phyloP scores from a whole-genome alignment of 2,797 vertebrate species.

The Crocodylus rhombifer region DNA sequence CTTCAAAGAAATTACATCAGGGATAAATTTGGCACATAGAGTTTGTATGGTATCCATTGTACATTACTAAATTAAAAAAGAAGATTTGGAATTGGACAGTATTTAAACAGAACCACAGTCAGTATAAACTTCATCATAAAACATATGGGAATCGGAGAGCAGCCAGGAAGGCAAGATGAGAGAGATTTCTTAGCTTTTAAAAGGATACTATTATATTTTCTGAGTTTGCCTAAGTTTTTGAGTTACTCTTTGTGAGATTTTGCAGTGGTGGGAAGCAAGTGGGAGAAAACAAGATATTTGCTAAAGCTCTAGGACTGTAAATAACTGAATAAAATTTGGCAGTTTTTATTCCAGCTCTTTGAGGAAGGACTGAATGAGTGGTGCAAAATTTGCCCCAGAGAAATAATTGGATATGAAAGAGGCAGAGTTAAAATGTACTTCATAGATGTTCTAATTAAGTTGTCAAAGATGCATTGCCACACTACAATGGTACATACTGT shows the following conservation, averaged over 20 bases:
- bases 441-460: slow-evolving; percentile 2
- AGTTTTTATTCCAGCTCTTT: neutral
- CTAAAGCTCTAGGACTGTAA: slow-evolving; percentile 15
- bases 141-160: neutral
- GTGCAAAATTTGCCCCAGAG: slow-evolving; percentile 12
- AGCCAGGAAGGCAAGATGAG: neutral
- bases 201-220: slow-evolving; percentile 11
- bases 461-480: slow-evolving; percentile 7
- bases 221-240: slow-evolving; percentile 7
- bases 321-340: neutral
- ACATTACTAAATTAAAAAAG: slow-evolving; percentile 6
- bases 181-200: neutral
- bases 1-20: neutral
- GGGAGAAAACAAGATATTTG: neutral
- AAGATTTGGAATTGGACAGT: neutral
- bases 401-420: neutral
- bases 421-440: neutral
- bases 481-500: slow-evolving; percentile 23
- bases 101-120: slow-evolving; percentile 27
- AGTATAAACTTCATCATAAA: neutral
- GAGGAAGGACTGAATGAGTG: neutral
- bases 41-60: neutral
- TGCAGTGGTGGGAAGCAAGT: neutral
- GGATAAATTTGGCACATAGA: neutral
- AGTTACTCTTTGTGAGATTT: slow-evolving; percentile 10